Evolutionary conservation across 2,113 vertebrate genomes (phyloP).

Genomic region (Philantomba maxwellii): DNA sequence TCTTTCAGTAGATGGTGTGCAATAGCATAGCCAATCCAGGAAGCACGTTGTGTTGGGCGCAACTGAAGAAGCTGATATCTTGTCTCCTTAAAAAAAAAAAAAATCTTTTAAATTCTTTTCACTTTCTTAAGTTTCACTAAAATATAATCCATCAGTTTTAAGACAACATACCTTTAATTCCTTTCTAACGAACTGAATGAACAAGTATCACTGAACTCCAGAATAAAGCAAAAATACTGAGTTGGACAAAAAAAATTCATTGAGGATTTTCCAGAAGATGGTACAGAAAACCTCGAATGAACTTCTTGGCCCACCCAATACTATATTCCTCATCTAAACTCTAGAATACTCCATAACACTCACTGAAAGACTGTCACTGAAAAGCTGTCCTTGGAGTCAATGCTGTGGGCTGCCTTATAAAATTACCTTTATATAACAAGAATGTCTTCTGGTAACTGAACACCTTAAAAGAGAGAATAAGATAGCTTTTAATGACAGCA

Average conservation of each 20-base stretch:
- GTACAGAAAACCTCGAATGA: background rate
- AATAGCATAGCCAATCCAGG: conserved; percentile 85
- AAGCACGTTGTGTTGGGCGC: conserved; percentile 81
- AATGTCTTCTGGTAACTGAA: background rate
- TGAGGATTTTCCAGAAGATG: background rate
- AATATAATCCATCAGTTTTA: background rate
- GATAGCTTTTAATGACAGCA: background rate
- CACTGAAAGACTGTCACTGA: background rate
- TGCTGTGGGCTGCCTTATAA: background rate
- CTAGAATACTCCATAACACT: background rate
- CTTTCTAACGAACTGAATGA: background rate
- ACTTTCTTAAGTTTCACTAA: background rate
- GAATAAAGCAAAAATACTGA: background rate
- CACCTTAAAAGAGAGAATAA: background rate
- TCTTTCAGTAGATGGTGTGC: conserved; percentile 84
- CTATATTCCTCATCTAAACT: conserved; percentile 8
- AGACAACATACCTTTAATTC: background rate
- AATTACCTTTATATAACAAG: background rate
- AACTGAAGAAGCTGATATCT: conserved; percentile 83
- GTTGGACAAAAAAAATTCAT: background rate
- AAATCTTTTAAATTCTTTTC: background rate
- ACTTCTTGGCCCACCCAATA: background rate
- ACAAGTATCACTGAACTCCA: background rate
- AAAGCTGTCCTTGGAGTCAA: background rate
- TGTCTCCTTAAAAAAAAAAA: conserved; percentile 77